Evolutionary conservation across 2,113 vertebrate genomes (phyloP).

Genomic region (Promerops cafer): DNA sequence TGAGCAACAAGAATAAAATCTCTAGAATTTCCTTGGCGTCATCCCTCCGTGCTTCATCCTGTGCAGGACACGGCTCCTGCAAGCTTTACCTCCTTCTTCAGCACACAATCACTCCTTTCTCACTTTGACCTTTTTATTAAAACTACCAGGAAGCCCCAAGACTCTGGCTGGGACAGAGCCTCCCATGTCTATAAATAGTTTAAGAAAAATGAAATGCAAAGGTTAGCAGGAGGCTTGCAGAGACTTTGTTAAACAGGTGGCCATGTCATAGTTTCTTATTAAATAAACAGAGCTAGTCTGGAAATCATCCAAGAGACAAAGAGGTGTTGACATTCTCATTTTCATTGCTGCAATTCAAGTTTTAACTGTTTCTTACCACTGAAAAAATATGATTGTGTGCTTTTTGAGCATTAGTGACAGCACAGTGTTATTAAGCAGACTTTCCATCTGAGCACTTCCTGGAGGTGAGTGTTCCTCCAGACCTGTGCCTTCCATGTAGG

Average conservation of each 20-base stretch:
- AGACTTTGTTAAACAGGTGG: not conserved
- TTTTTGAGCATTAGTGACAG: not conserved
- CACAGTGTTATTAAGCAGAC: not conserved
- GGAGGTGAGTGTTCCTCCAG: not conserved
- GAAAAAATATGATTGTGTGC: fast-evolving
- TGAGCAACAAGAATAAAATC: not conserved
- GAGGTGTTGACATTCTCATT: constrained; percentile 8
- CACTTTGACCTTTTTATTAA: constrained; percentile 7
- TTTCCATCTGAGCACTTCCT: not conserved
- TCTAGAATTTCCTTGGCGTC: not conserved
- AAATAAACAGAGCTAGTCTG: constrained; percentile 18
- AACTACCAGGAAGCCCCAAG: not conserved
- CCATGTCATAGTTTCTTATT: not conserved
- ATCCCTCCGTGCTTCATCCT: fast-evolving
- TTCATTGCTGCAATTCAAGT: not conserved
- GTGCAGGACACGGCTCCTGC: fast-evolving
- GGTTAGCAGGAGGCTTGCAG: not conserved
- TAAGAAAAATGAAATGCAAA: constrained; percentile 7
- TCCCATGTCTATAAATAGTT: not conserved
- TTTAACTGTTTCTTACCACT: not conserved
- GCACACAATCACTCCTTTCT: not conserved
- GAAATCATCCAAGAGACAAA: not conserved
- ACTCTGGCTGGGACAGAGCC: not conserved
- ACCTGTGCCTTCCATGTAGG: not conserved
- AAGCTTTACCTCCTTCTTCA: not conserved